Percentiles rank a stretch among this genome's conserved stretches.
Conservation (phyloP, 2,888 invertebrate genomes). For the Drosophila pseudotalamancana region DNA sequence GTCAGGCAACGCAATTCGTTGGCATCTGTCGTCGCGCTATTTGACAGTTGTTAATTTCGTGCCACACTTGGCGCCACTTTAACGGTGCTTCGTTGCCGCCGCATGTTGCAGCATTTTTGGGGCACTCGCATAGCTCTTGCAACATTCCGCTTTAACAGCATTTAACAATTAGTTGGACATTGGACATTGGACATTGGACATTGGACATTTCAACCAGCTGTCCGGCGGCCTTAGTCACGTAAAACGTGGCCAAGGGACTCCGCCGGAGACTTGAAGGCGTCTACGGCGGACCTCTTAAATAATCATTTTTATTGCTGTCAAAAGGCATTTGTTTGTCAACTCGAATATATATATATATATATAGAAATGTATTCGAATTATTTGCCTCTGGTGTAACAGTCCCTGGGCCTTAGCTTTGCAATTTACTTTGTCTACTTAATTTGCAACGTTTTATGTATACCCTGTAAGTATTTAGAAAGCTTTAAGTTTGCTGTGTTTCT, state of each 20-base stretch:
- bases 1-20: conserved; percentile 24
- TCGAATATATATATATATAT: conserved; percentile 7
- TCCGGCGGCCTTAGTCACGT: conserved; percentile 30
- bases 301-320: conserved; percentile 26
- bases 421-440: conserved; percentile 36
- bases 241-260: background rate
- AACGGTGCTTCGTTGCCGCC: conserved; percentile 36
- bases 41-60: conserved; percentile 56
- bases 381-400: conserved; percentile 21
- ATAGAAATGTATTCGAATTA: background rate
- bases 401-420: conserved; percentile 26
- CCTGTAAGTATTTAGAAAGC: no score
- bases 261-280: background rate
- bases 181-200: background rate
- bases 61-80: conserved; percentile 53
- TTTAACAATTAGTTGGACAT: conserved; percentile 57
- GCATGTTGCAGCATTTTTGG: conserved; percentile 23
- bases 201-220: no score
- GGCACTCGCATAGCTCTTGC: background rate
- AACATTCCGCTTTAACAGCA: conserved; percentile 36
- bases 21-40: conserved; percentile 1
- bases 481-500: no score
- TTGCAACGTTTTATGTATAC: no score
- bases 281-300: conserved; percentile 9
- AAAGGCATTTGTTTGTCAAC: conserved; percentile 19